A percentile compares a stretch with the other conserved stretches of the same genome.
These are phyloP conservation scores for Xestia ashworthii DNA, from an alignment of 2,888 invertebrate genomes.

Conservation along the genomic window DNA sequence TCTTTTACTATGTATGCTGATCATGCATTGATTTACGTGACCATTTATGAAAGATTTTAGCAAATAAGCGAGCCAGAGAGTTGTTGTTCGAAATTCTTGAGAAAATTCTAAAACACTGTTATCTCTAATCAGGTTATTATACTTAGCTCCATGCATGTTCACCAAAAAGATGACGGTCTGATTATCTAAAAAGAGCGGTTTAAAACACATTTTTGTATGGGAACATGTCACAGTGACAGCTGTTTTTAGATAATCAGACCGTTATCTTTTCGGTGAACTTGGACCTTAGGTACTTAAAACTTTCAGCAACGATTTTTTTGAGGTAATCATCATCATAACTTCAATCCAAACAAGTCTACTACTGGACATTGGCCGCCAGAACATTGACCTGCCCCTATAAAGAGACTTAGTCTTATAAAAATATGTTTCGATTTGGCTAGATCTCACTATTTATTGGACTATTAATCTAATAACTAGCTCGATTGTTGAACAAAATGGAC, in stretches of 20 bases:
- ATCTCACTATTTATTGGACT: background rate
- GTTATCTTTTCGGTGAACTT: too few relatives aligned
- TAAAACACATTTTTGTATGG: too few relatives aligned
- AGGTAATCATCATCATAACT: background rate
- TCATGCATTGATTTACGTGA: background rate
- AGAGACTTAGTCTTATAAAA: background rate
- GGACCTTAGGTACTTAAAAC: too few relatives aligned
- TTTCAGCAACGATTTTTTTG: background rate
- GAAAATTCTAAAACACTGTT: background rate
- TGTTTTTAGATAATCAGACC: too few relatives aligned
- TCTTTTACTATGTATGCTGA: background rate
- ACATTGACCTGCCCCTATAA: background rate
- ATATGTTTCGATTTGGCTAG: background rate
- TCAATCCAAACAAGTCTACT: background rate
- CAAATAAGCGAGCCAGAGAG: background rate
- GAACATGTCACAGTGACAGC: too few relatives aligned
- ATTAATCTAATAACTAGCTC: background rate
- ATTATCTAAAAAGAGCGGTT: too few relatives aligned
- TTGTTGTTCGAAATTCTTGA: background rate
- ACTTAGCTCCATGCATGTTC: too few relatives aligned
- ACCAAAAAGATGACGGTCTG: too few relatives aligned
- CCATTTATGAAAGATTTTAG: background rate
- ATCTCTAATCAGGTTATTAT: background rate
- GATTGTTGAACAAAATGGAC: background rate
- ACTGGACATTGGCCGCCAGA: background rate